A percentile compares a stretch with the other conserved stretches of the same genome.
phyloP scores from a whole-genome alignment of 2,113 vertebrate genomes.

The Trochalopteron elliotii region DNA sequence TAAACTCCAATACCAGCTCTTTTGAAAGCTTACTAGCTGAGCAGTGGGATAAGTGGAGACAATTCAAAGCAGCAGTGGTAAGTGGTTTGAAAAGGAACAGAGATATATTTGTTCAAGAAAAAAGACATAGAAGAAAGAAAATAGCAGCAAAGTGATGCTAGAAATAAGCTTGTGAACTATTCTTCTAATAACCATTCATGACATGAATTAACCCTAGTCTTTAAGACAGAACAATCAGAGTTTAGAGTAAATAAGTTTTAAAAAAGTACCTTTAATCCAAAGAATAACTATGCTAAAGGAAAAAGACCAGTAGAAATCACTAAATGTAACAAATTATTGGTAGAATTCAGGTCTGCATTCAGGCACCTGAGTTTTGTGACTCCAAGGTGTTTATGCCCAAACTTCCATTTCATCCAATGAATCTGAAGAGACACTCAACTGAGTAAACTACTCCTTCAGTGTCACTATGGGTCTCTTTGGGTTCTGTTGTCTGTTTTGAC shows the following conservation, averaged over 20 bases:
- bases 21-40: not conserved
- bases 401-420: not conserved
- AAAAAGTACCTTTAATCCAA: not conserved
- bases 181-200: not conserved
- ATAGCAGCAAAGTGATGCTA: not conserved
- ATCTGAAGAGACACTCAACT: not conserved
- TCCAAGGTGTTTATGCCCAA: not conserved
- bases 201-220: not conserved
- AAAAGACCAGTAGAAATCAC: not conserved
- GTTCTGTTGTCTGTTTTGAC: not conserved
- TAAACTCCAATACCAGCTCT: not conserved
- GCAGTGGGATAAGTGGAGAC: not conserved
- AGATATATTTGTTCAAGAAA: not conserved
- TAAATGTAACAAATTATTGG: not conserved
- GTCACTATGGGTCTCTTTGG: not conserved
- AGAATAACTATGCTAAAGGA: not conserved
- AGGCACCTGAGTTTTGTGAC: not conserved
- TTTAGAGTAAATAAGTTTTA: not conserved
- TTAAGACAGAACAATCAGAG: not conserved
- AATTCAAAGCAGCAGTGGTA: not conserved
- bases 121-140: not conserved
- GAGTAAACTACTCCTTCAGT: not conserved
- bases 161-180: not conserved
- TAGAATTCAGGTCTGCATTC: not conserved
- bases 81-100: not conserved